Evolutionary conservation across 2,797 vertebrate species (phyloP), one percentile per base, ranked within the genome.

Genomic region (Australoheros facetus): DNA sequence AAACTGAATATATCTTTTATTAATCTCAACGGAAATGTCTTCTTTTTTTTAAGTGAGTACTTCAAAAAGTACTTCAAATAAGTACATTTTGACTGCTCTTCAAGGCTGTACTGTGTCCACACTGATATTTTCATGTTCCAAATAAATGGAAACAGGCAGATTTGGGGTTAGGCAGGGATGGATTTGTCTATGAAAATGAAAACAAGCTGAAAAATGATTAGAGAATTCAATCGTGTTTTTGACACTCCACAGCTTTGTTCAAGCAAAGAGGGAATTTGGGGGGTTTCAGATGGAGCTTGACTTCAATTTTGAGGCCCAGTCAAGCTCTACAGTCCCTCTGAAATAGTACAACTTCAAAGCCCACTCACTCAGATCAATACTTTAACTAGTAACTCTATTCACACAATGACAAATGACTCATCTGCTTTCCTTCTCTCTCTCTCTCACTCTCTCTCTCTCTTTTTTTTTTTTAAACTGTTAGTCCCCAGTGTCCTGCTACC

Each of bases 381-480:
- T 74, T 88, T 56, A 83, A 89, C 66, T 34, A 74, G 57, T 64
- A 88, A 71, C 85, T 91, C 81, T 42, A 83, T 88, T 89, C 79
- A 84, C 72, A 82, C 74, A 55, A 89, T 88, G 85, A 92, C 83
- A 90, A 90, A 88, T 86, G 75, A 91, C 81, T 88, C 85, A 84
- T 87, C 78, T 78, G 74, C 81, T 75, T 71, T 83, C 79, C 80
- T 70, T 72, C 34, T 75, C 80, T 45, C 13, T 64, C 48, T 0
- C 45, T 17, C 13, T 8, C 23, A 23, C 23, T 39, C 34, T 57
- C 48, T 73, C 59, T 56, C 30, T 77, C 56, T 1, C 13, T 14
- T 23, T 62, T 10, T 26, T 3, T 64, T 64, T 45, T 19, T 54
- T 82, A 66, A 64, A 84, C 83, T 75, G 81, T 83, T 87, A 73